Conservation (phyloP, 2,797 vertebrate genomes). For the Danionella dracula region DNA sequence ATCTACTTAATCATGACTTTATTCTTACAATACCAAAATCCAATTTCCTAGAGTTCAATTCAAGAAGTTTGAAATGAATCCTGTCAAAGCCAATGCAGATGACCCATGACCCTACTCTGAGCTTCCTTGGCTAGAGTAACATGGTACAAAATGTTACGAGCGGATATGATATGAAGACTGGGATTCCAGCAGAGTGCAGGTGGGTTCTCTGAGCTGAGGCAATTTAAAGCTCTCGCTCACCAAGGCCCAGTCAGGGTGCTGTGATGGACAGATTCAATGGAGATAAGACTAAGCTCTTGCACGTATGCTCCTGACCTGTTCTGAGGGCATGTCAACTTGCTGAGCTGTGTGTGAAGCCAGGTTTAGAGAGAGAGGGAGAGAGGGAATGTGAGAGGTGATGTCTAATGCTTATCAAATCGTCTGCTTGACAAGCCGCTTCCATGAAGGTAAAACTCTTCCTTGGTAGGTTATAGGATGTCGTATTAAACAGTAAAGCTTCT, state of each 20-base stretch:
- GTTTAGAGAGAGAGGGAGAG: neutral
- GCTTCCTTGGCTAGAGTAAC: neutral
- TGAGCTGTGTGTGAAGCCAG: slow-evolving; percentile 10
- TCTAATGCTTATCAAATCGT: slow-evolving; percentile 14
- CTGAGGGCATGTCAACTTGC: slow-evolving; percentile 9
- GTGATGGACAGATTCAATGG: slow-evolving; percentile 27
- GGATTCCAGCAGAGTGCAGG: neutral
- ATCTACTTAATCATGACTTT: no score
- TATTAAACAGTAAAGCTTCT: no score
- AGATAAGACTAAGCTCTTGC: slow-evolving; percentile 18
- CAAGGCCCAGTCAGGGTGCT: neutral
- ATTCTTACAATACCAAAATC: no score
- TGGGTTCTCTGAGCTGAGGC: neutral
- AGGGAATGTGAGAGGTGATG: neutral
- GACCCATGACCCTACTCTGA: neutral
- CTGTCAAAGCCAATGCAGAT: neutral
- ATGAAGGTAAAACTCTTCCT: neutral
- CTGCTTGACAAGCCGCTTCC: neutral
- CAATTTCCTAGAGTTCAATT: no score
- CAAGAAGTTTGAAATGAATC: no score
- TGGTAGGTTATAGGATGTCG: neutral
- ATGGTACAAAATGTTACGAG: neutral
- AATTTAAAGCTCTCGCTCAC: neutral
- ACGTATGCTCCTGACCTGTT: slow-evolving; percentile 1
- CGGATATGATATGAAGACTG: neutral